These are phyloP conservation scores for Baryphthengus martii DNA, from an alignment of 2,113 vertebrate species.

Conservation along the genomic window DNA sequence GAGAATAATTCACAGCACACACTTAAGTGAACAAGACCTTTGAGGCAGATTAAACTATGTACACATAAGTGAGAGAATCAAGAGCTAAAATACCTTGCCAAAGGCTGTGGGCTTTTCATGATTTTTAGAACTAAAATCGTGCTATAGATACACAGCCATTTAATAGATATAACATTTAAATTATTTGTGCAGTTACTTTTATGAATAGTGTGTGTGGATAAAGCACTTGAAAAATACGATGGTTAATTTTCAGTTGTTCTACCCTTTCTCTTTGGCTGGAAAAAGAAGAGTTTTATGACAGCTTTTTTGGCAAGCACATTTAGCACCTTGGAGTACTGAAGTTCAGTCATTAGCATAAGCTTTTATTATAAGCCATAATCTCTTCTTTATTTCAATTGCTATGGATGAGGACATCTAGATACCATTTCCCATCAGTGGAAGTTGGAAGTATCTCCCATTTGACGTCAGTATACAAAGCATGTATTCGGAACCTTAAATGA, in stretches of 20 bases:
- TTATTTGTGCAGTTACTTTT: not conserved
- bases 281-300: conserved; percentile 24
- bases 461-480: not conserved
- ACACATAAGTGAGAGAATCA: not conserved
- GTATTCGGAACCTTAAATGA: not conserved
- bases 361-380: conserved; percentile 25
- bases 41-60: conserved; percentile 13
- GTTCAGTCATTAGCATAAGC: conserved; percentile 34
- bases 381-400: not conserved
- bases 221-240: not conserved
- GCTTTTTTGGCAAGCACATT: conserved; percentile 22
- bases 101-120: not conserved
- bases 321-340: conserved; percentile 21
- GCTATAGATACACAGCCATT: not conserved
- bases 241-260: conserved; percentile 39
- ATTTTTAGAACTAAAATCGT: not conserved
- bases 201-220: not conserved
- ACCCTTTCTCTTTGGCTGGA: not conserved
- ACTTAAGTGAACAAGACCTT: conserved; percentile 20
- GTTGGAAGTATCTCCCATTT: not conserved
- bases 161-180: conserved; percentile 2
- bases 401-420: not conserved
- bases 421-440: not conserved
- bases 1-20: not conserved
- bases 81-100: conserved; percentile 7